A percentile compares a stretch with the other conserved stretches of the same genome.
Conservation (phyloP, 2,113 vertebrate genomes). For the Pituophis catenifer region DNA sequence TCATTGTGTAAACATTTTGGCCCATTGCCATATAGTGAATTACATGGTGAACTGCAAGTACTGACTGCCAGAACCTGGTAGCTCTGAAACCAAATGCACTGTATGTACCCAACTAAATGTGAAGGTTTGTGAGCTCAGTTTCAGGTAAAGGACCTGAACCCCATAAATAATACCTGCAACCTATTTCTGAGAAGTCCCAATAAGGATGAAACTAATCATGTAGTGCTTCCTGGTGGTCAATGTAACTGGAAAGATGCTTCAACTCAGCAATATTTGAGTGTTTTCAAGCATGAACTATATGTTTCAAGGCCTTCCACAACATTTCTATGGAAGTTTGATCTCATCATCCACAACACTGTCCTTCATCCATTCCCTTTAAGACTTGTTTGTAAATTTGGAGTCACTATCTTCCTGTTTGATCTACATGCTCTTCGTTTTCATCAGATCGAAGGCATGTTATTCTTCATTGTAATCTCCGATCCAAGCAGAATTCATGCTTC, state of each 20-base stretch:
- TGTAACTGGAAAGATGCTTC: background rate
- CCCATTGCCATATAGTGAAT: background rate
- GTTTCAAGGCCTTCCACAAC: background rate
- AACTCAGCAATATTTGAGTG: background rate
- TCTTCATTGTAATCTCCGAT: background rate
- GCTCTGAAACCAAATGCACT: background rate
- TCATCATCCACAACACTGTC: background rate
- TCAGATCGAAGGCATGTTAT: background rate
- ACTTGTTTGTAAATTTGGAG: background rate
- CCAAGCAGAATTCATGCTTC: background rate
- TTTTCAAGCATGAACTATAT: background rate
- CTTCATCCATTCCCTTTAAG: background rate
- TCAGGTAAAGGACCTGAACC: background rate
- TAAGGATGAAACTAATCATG: background rate
- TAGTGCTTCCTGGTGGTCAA: background rate
- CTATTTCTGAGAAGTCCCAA: background rate
- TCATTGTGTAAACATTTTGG: background rate
- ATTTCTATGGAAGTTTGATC: background rate
- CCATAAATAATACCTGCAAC: background rate
- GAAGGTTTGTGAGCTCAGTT: background rate
- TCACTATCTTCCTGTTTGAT: background rate
- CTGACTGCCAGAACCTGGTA: background rate
- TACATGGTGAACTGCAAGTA: background rate
- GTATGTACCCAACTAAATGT: background rate
- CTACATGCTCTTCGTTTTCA: background rate